These are phyloP conservation scores for Coboldia fuscipes DNA, from an alignment of 1,140 invertebrate species.

Conservation along the genomic window DNA sequence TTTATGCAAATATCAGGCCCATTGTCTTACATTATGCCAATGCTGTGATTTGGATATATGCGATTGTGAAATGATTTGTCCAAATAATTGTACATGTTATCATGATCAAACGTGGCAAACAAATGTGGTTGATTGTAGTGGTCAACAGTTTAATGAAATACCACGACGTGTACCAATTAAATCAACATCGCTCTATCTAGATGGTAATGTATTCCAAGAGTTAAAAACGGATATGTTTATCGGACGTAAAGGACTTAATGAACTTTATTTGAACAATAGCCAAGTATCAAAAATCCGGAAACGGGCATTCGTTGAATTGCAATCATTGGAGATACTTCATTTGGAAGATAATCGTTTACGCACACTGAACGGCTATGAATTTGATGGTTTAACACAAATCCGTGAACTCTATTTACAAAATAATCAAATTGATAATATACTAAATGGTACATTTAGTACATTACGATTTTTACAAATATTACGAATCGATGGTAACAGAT, in stretches of 20 bases:
- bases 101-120: constrained; percentile 70
- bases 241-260: constrained; percentile 60
- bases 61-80: constrained; percentile 69
- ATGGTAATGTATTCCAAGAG: constrained; percentile 62
- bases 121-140: constrained; percentile 63
- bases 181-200: constrained; percentile 74
- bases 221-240: constrained; percentile 66
- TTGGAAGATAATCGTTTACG: constrained; percentile 64
- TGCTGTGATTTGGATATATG: constrained; percentile 76
- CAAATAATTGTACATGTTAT: constrained; percentile 67
- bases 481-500: constrained; percentile 59
- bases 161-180: constrained; percentile 67
- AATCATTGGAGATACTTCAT: constrained; percentile 54
- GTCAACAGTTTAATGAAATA: constrained; percentile 36
- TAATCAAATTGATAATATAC: constrained; percentile 54
- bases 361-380: constrained; percentile 57
- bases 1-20: constrained; percentile 57
- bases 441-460: constrained; percentile 54
- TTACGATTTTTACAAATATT: constrained; percentile 57
- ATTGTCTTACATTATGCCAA: constrained; percentile 63
- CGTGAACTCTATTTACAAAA: constrained; percentile 71
- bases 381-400: constrained; percentile 54
- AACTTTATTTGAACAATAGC: constrained; percentile 64
- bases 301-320: constrained; percentile 66
- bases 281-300: constrained; percentile 61